Base-by-base conservation (phyloP, 2,888 invertebrate species). In the Nymphalis c-album region DNA sequence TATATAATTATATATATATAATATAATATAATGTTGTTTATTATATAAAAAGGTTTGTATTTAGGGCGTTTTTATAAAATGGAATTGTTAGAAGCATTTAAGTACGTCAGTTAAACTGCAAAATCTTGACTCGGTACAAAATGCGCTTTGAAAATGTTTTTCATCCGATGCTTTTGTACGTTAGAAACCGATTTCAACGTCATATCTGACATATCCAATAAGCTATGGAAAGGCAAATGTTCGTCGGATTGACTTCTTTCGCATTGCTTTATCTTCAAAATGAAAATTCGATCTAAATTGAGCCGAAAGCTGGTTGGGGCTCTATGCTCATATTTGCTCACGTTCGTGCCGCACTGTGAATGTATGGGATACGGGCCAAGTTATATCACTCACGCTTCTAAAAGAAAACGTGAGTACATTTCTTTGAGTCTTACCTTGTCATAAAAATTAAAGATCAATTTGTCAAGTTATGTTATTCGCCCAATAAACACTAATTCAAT, bases 361-460 rank as follows among this genome's bases (percentile, higher is more conserved):
- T 73, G 76, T 70, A 74, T 71, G 70, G 72, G 72, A 76, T 77
- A 70, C 70, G 69, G 71, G 71, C 73, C 69, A 72, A 74, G 72
- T 73, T 71, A 76, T 75, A 73, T 71, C 58, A 64, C 59, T 65
- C 66, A 64, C 66, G 67, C 63, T 60, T 66, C 72, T 60, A 59
- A 76, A 77, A 73, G 70, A 70, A 74, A 75, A 74, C 77, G 76
- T 75, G 76, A 72, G 77, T 76, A 71, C 74, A 77, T 47, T 57
- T 58, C 62, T 13, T 17, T 48, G 48, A 60, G 26, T 55, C 40
- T 64, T 55, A 7, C 60, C 26, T 40, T 55, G 35, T 22, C 22
- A 22, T 51, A 22, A 22, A 51, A 4, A 1, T 51, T 51, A 51
- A 51, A 22, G 51, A 13, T 53, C 16, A 7, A 53, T 17, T 53